Evolutionary conservation across 2,888 invertebrate genomes (phyloP).

Genomic region (Quadroppia sp.): DNA sequence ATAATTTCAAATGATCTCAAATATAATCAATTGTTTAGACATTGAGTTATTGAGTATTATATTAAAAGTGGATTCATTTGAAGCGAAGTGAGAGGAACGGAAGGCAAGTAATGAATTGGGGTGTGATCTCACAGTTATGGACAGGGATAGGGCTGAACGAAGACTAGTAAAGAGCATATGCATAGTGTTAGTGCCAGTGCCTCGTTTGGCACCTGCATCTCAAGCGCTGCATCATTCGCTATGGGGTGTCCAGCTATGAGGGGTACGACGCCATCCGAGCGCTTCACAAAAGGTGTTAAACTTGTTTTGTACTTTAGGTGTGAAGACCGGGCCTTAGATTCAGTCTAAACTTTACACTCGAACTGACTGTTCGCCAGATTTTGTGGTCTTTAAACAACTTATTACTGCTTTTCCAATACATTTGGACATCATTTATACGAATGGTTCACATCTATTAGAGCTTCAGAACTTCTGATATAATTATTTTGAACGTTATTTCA

Average conservation of each 20-base stretch:
- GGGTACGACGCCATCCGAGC: constrained; percentile 23
- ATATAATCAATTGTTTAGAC: not conserved
- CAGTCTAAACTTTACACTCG: constrained; percentile 21
- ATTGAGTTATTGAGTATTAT: not conserved
- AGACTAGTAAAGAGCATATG: not conserved
- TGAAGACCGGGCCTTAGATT: constrained; percentile 35
- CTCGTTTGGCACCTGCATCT: constrained; percentile 32
- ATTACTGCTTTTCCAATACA: constrained; percentile 11
- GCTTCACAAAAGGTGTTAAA: constrained; percentile 34
- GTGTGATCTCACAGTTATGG: constrained; percentile 35
- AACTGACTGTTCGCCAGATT: constrained; percentile 2
- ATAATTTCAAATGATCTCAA: no score
- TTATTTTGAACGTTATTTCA: not conserved
- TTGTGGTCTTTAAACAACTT: constrained; percentile 36
- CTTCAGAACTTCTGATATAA: not conserved
- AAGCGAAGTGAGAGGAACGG: constrained; percentile 3
- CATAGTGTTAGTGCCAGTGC: not conserved
- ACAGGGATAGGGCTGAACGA: not conserved
- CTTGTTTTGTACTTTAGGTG: constrained; percentile 39
- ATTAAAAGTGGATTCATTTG: not conserved
- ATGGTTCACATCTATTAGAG: no score
- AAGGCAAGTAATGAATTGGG: constrained; percentile 25
- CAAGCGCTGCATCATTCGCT: constrained; percentile 26
- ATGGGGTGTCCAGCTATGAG: constrained; percentile 35
- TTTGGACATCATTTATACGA: constrained; percentile 29